Percentiles rank a stretch among this genome's conserved stretches.
Evolutionary conservation across 2,797 vertebrate genomes (phyloP).

Genomic region (Channa striata): DNA sequence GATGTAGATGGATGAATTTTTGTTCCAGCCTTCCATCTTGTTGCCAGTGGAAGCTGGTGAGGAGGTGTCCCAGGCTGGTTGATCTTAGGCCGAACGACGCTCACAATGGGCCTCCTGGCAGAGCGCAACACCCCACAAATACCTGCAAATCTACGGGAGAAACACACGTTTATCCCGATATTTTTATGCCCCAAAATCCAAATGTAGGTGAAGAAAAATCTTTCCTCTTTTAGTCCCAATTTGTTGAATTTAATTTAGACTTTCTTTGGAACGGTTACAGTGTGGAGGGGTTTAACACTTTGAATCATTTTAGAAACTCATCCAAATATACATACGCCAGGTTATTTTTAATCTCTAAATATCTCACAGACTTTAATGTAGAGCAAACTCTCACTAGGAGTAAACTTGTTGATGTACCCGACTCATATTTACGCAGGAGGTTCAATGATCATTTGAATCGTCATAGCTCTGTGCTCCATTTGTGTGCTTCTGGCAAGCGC

Average conservation of each 20-base stretch:
- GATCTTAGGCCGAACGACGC: constrained; percentile 76
- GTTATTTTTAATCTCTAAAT: constrained; percentile 31
- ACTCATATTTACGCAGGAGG: constrained; percentile 13
- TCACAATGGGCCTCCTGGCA: constrained; percentile 62
- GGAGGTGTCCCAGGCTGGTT: constrained; percentile 72
- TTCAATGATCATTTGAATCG: constrained; percentile 29
- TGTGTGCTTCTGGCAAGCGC: constrained; percentile 63
- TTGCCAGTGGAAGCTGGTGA: constrained; percentile 65
- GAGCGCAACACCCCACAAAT: constrained; percentile 39
- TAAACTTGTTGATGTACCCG: constrained; percentile 12
- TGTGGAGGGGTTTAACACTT: constrained; percentile 29
- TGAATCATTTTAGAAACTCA: constrained; percentile 11
- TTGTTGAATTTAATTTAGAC: constrained; percentile 42
- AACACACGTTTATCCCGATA: constrained; percentile 12
- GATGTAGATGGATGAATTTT: constrained; percentile 58
- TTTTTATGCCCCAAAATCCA: constrained; percentile 33
- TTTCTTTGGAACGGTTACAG: constrained; percentile 28
- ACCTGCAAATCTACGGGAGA: constrained; percentile 23
- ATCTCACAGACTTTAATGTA: background rate
- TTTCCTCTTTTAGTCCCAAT: constrained; percentile 24
- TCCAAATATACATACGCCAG: constrained; percentile 17
- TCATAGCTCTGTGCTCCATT: constrained; percentile 31
- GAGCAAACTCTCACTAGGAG: background rate
- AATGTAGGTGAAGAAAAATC: constrained; percentile 25
- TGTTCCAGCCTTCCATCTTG: constrained; percentile 52